Conservation (phyloP, 2,797 vertebrate species). For the Propithecus deckenii region DNA sequence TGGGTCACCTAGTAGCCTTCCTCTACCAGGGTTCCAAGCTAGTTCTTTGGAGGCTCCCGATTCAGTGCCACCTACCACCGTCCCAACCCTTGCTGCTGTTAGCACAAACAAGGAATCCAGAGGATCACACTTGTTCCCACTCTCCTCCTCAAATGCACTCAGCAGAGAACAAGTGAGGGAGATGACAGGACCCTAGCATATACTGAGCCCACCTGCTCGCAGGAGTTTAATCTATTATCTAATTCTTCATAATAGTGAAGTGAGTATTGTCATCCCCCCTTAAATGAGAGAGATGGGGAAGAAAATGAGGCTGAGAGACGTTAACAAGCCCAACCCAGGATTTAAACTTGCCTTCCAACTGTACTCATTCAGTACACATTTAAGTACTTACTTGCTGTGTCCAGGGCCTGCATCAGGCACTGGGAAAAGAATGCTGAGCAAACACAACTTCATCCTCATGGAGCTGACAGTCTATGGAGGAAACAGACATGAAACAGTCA, state of each 20-base stretch:
- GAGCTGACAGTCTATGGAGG: neutral
- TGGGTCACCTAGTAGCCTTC: neutral
- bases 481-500: neutral
- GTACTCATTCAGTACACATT: neutral
- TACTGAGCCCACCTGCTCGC: neutral
- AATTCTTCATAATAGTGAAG: neutral
- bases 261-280: neutral
- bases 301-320: neutral
- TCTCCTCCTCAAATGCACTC: neutral
- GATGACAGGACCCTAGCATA: neutral
- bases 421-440: conserved; percentile 7
- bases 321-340: neutral
- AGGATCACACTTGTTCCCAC: neutral
- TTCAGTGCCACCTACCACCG: neutral
- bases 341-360: neutral
- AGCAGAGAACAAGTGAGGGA: neutral
- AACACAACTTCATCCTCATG: neutral
- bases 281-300: neutral
- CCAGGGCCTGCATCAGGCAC: too few species aligned
- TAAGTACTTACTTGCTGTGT: neutral
- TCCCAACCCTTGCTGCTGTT: neutral
- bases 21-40: neutral
- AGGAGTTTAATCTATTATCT: neutral
- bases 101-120: neutral
- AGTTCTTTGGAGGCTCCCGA: neutral